Evolutionary conservation across 1,140 invertebrate species (phyloP).

Genomic region (Whitmania pigra): DNA sequence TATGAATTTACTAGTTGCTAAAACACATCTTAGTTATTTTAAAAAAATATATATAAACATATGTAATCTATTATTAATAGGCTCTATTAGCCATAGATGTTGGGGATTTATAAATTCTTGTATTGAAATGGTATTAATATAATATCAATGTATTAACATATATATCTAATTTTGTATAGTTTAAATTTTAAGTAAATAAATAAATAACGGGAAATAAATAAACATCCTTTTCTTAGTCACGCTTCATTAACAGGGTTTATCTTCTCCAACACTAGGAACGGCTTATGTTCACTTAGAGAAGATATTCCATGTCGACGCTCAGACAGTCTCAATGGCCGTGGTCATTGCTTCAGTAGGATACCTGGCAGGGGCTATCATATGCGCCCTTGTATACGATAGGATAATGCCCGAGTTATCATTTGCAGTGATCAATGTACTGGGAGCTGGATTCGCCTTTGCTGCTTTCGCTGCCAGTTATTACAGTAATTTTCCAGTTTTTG

Average conservation of each 20-base stretch:
- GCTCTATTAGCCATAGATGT: too few species aligned
- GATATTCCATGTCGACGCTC: neutral
- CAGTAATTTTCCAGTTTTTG: neutral
- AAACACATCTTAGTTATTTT: too few species aligned
- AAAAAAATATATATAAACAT: too few species aligned
- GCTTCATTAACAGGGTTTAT: neutral
- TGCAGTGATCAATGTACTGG: neutral
- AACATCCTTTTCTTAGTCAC: too few species aligned
- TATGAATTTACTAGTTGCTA: too few species aligned
- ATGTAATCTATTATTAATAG: too few species aligned
- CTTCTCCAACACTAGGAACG: neutral
- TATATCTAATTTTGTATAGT: neutral
- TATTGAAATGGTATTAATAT: too few species aligned
- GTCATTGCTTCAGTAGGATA: neutral
- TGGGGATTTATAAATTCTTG: too few species aligned
- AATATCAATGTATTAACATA: neutral
- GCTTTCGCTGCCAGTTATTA: neutral
- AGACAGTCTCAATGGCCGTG: neutral
- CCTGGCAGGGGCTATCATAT: neutral
- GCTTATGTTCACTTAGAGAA: constrained; percentile 3
- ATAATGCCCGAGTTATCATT: constrained; percentile 3
- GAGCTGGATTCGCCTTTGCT: neutral
- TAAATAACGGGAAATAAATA: too few species aligned
- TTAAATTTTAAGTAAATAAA: neutral
- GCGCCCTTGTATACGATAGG: constrained; percentile 2